Evolutionary conservation across 1,140 invertebrate genomes (phyloP), one percentile per base, ranked within the genome.

Genomic region (Saxidomus purpurata): DNA sequence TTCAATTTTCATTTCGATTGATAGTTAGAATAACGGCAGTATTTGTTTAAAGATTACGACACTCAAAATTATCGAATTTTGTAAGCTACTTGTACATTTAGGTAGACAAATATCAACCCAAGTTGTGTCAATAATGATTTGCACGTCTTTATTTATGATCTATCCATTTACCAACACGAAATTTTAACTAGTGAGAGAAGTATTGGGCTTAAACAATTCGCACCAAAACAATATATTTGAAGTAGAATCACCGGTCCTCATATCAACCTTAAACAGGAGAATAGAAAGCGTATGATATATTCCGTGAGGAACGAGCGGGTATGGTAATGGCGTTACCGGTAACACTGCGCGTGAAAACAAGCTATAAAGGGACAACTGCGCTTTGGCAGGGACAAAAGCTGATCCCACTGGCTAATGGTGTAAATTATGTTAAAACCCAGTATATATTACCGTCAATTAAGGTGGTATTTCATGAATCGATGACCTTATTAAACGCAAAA

Each of bases 51-150:
- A 38, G 67, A 71, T 71, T n/a, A 71, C 34, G 31, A 34, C 22
- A 71, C 67, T 40, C 36, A 38, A 71, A 38, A 71, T 38, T 71
- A 40, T 71, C 67, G 67, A 71, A 71, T 40, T 31, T 13, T 38
- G 67, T 22, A 71, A 71, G 67, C 67, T 71, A 71, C 34, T 71
- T 71, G 34, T 38, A 38, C 34, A 71, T 71, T 67, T 40, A 71
- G 67, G 25, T 71, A 71, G 36, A 71, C 34, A 71, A 71, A 40
- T 71, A 38, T n/a, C 22, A 71, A 63, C 59, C 59, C 4, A 4
- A 63, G n/a, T 28, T 63, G 15, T 63, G 59, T 63, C 59, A 63
- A 63, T 28, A 28, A 25, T 28, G 59, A 63, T 63, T 28, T 63
- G n/a, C 59, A 28, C 52, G 6, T 63, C 25, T 63, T 28, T 63